Evolutionary conservation across 2,797 vertebrate genomes (phyloP).

Genomic region (Harpagifer antarcticus): DNA sequence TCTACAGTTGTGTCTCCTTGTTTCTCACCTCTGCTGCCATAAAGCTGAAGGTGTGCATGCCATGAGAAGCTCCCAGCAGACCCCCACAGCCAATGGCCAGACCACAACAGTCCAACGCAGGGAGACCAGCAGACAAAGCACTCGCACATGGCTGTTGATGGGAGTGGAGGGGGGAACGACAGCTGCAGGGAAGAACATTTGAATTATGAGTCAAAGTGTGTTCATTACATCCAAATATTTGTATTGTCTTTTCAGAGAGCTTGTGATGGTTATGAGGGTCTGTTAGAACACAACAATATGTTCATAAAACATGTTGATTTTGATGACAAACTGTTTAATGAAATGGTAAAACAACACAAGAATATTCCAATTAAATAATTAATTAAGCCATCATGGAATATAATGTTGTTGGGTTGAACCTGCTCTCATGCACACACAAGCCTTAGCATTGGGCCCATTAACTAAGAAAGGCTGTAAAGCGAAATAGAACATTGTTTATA

Average conservation of each 20-base stretch:
- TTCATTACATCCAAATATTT: neutral
- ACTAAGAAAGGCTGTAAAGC: neutral
- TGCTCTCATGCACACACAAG: neutral
- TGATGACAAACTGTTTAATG: neutral
- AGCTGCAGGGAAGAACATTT: slow-evolving; percentile 82
- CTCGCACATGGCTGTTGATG: slow-evolving; percentile 93
- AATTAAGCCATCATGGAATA: neutral
- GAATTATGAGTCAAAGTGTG: neutral
- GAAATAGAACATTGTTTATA: neutral
- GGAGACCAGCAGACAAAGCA: slow-evolving; percentile 90
- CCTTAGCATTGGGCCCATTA: neutral
- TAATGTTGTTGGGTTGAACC: too few relatives aligned
- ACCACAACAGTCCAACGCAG: slow-evolving; percentile 92
- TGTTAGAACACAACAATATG: neutral
- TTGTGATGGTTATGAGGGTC: neutral
- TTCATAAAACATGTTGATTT: neutral
- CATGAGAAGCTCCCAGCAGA: slow-evolving; percentile 89
- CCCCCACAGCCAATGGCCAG: slow-evolving; percentile 90
- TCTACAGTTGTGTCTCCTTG: neutral
- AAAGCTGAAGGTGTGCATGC: slow-evolving; percentile 95
- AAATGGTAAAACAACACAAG: neutral
- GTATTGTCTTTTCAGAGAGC: neutral
- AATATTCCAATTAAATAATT: neutral
- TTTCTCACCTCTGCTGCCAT: slow-evolving; percentile 96
- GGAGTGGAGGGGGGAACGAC: slow-evolving; percentile 96